Evolutionary conservation across 2,113 vertebrate species (phyloP).

Genomic region (Pogonocichla stellata): DNA sequence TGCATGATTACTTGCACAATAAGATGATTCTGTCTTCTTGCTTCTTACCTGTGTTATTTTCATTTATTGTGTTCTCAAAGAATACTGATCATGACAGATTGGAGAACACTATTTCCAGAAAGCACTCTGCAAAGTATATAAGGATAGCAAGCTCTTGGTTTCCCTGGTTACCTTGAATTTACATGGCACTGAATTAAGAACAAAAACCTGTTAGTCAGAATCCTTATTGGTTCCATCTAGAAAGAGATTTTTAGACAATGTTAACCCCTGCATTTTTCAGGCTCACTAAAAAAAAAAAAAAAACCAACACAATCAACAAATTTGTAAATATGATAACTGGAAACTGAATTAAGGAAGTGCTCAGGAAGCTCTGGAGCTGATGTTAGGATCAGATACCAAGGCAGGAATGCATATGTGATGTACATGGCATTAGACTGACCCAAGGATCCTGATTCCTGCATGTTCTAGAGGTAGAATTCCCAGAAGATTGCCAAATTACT

Average conservation of each 20-base stretch:
- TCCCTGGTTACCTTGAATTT: conserved; percentile 61
- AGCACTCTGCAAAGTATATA: neutral
- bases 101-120: conserved; percentile 47
- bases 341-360: neutral
- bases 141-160: conserved; percentile 15
- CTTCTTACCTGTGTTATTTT: neutral
- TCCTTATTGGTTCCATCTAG: neutral
- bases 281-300: neutral
- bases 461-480: neutral
- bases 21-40: neutral
- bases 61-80: neutral
- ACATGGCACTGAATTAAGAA: conserved; percentile 38
- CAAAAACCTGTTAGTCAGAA: conserved; percentile 13
- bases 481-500: neutral
- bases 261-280: neutral
- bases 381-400: neutral
- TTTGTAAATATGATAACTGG: neutral
- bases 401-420: neutral
- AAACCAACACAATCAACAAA: neutral
- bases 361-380: neutral
- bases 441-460: neutral
- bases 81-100: neutral
- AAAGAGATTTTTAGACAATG: neutral
- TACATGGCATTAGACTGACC: neutral
- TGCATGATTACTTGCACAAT: neutral